Evolutionary conservation across 2,113 vertebrate genomes (phyloP), one percentile per base, ranked within the genome.

Genomic region (Machaerirhynchus nigripectus): DNA sequence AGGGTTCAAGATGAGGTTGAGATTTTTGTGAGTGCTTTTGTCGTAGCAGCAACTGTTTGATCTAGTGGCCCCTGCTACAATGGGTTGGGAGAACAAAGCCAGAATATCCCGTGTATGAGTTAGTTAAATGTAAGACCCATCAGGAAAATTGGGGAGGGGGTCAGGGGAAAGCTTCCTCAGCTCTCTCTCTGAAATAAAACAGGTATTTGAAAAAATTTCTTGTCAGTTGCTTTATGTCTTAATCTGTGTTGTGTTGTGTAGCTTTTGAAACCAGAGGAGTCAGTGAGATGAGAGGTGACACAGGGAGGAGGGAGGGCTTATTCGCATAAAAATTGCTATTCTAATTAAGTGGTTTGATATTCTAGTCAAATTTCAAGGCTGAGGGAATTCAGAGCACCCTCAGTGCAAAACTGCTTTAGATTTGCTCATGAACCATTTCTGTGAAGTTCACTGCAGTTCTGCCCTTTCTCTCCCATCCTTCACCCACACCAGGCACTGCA

Each of bases 1-100:
- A 98, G 98, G 97, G 98, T 98, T 99, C 98, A 99, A 98, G 98
- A 98, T 98, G 98, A 98, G 98, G 97, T 97, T 98, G 98, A 97
- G 97, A 96, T 97, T 97, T 98, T 95, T 96, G 93, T 94, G 78
- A 97, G 94, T 97, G 97, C 98, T 98, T 98, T 98, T 98, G 97
- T 98, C 93, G 96, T 93, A 76, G 79, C 96, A 97, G 96, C 98
- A 96, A 95, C 97, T 97, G 94, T 98, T 98, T 98, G 98, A 98
- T 98, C 98, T 98, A 98, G 97, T 96, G 89, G 91, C 97, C 96
- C 91, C 94, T 75, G 83, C 81, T 95, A 95, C 97, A 98, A 97
- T 98, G 96, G 97, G 27, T 39, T 87, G 64, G 19, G 82, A 97
- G 96, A 97, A 98, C 97, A 98, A 97, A 98, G 97, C 90, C 91